phyloP scores from a whole-genome alignment of 2,888 invertebrate genomes.

The Pterostichus niger region DNA sequence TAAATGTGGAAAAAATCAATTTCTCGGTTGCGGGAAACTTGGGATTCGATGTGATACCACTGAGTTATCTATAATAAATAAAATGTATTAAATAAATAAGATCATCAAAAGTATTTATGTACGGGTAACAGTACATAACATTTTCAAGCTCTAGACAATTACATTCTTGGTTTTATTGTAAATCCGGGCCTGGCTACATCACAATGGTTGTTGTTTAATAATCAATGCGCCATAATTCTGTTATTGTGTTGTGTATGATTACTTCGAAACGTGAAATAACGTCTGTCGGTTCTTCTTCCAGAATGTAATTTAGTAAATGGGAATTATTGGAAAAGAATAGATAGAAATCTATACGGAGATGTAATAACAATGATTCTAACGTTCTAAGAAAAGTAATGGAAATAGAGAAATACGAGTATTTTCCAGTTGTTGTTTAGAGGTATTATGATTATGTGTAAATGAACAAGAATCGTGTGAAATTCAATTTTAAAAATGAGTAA shows the following conservation, averaged over 20 bases:
- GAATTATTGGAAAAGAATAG: conserved; percentile 35
- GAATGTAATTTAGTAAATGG: conserved; percentile 49
- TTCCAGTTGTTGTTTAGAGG: background rate
- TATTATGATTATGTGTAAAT: background rate
- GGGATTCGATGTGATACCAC: too few species aligned
- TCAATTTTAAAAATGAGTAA: too few species aligned
- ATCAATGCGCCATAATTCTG: conserved; percentile 50
- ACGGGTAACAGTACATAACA: too few species aligned
- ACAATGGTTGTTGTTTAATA: conserved; percentile 17
- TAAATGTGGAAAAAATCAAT: too few species aligned
- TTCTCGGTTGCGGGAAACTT: too few species aligned
- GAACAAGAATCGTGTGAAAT: conserved; percentile 10
- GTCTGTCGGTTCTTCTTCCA: conserved; percentile 33
- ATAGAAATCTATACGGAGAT: conserved; percentile 37
- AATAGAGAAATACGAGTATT: conserved; percentile 25
- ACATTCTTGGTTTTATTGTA: too few species aligned
- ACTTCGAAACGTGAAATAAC: conserved; percentile 34
- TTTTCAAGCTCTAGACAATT: too few species aligned
- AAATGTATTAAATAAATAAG: too few species aligned
- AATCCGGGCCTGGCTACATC: too few species aligned
- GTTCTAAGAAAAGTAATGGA: background rate
- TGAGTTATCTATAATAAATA: too few species aligned
- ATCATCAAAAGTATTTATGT: too few species aligned
- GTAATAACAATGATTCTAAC: background rate
- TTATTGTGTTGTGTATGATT: conserved; percentile 48